These are phyloP conservation scores for Hassar affinis DNA, from an alignment of 2,113 vertebrate species.

Conservation along the genomic window DNA sequence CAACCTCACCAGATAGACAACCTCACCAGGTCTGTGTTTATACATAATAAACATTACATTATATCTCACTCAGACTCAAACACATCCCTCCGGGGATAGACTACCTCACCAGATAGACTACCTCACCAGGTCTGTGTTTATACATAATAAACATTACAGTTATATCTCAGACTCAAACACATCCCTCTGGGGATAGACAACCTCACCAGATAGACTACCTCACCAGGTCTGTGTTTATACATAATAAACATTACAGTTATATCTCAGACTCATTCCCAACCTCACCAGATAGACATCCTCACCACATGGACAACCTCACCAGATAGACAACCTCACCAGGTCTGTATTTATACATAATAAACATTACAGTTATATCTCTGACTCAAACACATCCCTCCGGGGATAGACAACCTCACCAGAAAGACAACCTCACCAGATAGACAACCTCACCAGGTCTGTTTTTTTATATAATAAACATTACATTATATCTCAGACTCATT, in stretches of 20 bases:
- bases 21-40: too few species aligned
- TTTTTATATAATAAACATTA: background rate
- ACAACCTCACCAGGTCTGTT: conserved; percentile 77
- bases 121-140: conserved; percentile 78
- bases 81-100: background rate
- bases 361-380: background rate
- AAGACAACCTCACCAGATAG: background rate
- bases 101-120: conserved; percentile 31
- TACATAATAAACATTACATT: too few species aligned
- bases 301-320: background rate
- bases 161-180: conserved; percentile 76
- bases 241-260: too few species aligned
- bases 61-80: too few species aligned
- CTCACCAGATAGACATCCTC: too few species aligned
- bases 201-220: too few species aligned
- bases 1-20: too few species aligned
- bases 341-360: conserved; percentile 52
- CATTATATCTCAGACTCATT: too few species aligned
- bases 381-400: background rate
- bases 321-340: conserved; percentile 74
- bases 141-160: conserved; percentile 75
- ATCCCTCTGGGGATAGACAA: conserved; percentile 61
- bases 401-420: too few species aligned
- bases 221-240: too few species aligned
- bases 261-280: too few species aligned